These are phyloP conservation scores for Papilio glaucus DNA, from an alignment of 1,140 invertebrate genomes.

Conservation along the genomic window DNA sequence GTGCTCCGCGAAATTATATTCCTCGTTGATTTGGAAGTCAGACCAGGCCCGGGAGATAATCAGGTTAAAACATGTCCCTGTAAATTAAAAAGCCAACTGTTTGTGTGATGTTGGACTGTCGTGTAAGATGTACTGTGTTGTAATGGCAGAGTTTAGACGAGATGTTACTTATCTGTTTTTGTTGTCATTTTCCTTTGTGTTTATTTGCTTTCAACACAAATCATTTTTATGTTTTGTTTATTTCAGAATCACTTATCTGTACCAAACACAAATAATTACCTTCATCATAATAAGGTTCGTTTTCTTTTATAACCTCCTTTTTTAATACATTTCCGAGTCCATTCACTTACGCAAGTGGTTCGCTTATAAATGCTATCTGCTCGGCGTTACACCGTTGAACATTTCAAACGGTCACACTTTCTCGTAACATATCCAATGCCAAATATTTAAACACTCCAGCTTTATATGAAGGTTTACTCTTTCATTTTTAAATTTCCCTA, in stretches of 20 bases:
- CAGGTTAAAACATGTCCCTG: not conserved
- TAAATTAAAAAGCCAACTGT: conserved; percentile 6
- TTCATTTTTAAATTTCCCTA: not conserved
- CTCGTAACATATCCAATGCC: conserved; percentile 35
- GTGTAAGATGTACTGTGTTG: conserved; percentile 32
- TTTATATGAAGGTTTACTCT: not conserved
- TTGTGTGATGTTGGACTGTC: not conserved
- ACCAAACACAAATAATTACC: conserved; percentile 92
- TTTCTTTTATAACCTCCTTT: conserved; percentile 76
- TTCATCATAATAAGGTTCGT: conserved; percentile 91
- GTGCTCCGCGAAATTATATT: too few relatives aligned
- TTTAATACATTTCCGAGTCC: conserved; percentile 62
- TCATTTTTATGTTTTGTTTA: conserved; percentile 88
- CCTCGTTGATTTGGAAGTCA: not conserved
- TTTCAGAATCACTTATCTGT: conserved; percentile 94
- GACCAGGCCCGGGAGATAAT: too few relatives aligned
- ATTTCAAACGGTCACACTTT: conserved; percentile 43
- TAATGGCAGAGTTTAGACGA: not conserved
- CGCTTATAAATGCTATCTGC: conserved; percentile 59
- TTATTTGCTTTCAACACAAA: conserved; percentile 84
- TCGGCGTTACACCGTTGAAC: not conserved
- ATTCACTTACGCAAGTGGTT: conserved; percentile 51
- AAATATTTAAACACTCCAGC: not conserved
- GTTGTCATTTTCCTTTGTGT: conserved; percentile 82
- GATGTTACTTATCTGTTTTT: conserved; percentile 52